Percentiles rank a stretch among this genome's conserved stretches.
Evolutionary conservation across 2,888 invertebrate species (phyloP).

Genomic region (Campaea margaritaria): DNA sequence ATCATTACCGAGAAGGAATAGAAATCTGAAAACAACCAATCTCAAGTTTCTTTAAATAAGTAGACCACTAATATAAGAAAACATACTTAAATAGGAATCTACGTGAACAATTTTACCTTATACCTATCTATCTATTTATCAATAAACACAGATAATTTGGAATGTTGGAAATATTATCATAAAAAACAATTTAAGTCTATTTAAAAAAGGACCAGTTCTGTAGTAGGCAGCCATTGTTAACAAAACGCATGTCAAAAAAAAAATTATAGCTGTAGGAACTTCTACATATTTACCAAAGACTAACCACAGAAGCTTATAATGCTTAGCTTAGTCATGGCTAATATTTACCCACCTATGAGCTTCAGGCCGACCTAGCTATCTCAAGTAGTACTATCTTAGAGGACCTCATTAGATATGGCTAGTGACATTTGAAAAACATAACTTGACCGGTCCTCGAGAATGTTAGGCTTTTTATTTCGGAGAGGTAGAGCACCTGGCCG

Average conservation of each 20-base stretch:
- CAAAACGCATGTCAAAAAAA: too few relatives aligned
- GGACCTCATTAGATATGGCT: conserved; percentile 52
- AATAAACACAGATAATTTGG: too few relatives aligned
- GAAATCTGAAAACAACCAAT: neutral
- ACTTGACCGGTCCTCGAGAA: conserved; percentile 5
- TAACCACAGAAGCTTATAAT: conserved; percentile 34
- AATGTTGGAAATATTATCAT: too few relatives aligned
- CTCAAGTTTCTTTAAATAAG: too few relatives aligned
- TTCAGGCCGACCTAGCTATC: conserved; percentile 47
- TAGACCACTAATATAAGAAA: too few relatives aligned
- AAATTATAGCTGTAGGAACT: too few relatives aligned
- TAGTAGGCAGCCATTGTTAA: too few relatives aligned
- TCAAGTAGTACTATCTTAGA: conserved; percentile 38
- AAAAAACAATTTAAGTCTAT: too few relatives aligned
- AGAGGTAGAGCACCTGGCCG: neutral
- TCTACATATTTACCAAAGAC: conserved; percentile 3
- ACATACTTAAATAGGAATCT: too few relatives aligned
- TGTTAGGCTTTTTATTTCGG: neutral
- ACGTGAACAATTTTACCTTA: too few relatives aligned
- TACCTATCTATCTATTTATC: too few relatives aligned
- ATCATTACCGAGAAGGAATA: neutral
- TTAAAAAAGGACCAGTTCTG: too few relatives aligned
- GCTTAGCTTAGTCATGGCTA: conserved; percentile 35
- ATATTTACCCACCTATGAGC: conserved; percentile 48
- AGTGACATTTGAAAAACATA: conserved; percentile 23